phyloP scores from a whole-genome alignment of 1,140 invertebrate species.

The Thalassaphorura encarpata region DNA sequence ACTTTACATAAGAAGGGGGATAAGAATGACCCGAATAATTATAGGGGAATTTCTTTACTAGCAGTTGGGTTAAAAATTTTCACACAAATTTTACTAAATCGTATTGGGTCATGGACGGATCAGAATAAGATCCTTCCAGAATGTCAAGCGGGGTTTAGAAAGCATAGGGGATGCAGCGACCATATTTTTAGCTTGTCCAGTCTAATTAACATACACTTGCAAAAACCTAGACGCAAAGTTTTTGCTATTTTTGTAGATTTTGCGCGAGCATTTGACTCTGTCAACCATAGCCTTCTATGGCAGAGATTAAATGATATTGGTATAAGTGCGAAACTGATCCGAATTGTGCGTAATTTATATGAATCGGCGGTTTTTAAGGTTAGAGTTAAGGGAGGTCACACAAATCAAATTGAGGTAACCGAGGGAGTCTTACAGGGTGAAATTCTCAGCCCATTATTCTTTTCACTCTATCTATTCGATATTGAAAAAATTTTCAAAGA shows the following conservation, averaged over 20 bases:
- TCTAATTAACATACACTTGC: constrained; percentile 12
- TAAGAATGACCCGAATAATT: neutral
- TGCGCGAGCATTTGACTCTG: constrained; percentile 27
- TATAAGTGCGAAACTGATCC: constrained; percentile 17
- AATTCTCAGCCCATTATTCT: too few relatives aligned
- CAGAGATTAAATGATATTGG: constrained; percentile 24
- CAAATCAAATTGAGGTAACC: too few relatives aligned
- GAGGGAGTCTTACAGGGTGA: too few relatives aligned
- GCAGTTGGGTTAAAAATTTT: constrained; percentile 29
- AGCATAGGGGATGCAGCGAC: constrained; percentile 19
- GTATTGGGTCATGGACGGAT: constrained; percentile 17
- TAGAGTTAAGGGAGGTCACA: too few relatives aligned
- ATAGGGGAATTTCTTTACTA: constrained; percentile 14
- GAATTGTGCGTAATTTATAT: too few relatives aligned
- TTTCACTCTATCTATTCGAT: neutral
- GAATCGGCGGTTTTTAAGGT: too few relatives aligned
- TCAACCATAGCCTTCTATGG: constrained; percentile 25
- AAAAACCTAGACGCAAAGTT: constrained; percentile 21
- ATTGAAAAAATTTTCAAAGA: neutral
- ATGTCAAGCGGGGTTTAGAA: constrained; percentile 26
- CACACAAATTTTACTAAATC: constrained; percentile 21
- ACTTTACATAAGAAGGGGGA: constrained; percentile 17
- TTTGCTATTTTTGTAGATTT: constrained; percentile 32
- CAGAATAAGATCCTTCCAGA: constrained; percentile 23
- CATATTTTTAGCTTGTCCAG: constrained; percentile 22